phyloP scores from a whole-genome alignment of 2,797 vertebrate genomes.

The Allobates femoralis region DNA sequence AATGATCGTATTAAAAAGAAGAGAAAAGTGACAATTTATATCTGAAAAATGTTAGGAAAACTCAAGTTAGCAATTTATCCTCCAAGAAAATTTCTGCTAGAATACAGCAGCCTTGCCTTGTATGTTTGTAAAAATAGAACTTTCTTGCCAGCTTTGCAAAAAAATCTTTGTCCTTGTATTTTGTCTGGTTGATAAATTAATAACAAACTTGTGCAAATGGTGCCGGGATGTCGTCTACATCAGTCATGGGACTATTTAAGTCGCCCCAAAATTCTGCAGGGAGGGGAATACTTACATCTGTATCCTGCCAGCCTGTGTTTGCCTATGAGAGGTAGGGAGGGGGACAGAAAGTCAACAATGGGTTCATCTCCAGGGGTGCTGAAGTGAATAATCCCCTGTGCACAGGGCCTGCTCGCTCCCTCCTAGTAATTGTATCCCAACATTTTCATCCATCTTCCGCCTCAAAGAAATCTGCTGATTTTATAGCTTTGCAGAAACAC shows the following conservation, averaged over 20 bases:
- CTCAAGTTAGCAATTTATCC: background rate
- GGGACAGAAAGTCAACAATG: background rate
- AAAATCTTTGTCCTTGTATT: slow-evolving; percentile 25
- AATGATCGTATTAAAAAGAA: background rate
- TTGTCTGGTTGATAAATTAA: slow-evolving; percentile 48
- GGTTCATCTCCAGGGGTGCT: slow-evolving; percentile 8
- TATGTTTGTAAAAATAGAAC: slow-evolving; percentile 7
- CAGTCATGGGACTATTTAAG: slow-evolving; percentile 13
- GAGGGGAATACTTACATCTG: background rate
- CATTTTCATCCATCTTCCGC: slow-evolving; percentile 40
- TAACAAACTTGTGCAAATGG: slow-evolving; percentile 44
- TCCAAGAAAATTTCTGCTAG: background rate
- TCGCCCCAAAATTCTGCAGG: slow-evolving; percentile 26
- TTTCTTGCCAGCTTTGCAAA: slow-evolving; percentile 37
- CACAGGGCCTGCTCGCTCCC: slow-evolving; percentile 6
- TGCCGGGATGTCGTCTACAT: slow-evolving; percentile 2
- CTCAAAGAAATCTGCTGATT: slow-evolving; percentile 44
- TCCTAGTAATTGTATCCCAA: slow-evolving; percentile 26
- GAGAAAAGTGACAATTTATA: background rate
- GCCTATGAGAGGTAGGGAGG: background rate
- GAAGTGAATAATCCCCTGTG: slow-evolving; percentile 28
- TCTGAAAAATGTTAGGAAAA: slow-evolving; percentile 4
- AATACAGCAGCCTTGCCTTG: background rate
- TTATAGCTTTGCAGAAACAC: slow-evolving; percentile 30
- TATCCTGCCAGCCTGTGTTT: background rate